Conservation (phyloP, 2,888 invertebrate species). For the Sphaerophoria taeniata region DNA sequence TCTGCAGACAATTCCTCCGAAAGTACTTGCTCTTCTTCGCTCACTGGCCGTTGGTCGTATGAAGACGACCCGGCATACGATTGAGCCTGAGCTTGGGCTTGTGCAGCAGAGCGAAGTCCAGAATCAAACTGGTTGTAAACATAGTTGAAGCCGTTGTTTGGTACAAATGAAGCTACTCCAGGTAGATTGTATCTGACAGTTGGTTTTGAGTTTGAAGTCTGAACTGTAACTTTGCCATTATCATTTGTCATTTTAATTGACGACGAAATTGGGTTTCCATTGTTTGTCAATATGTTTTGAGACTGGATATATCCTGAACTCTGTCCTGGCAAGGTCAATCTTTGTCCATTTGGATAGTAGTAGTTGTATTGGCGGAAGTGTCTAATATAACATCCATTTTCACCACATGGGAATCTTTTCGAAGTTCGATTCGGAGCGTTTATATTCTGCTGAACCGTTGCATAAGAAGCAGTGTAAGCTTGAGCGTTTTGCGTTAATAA, state of each 20-base stretch:
- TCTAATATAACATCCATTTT: constrained; percentile 27
- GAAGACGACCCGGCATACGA: too few relatives aligned
- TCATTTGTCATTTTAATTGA: neutral
- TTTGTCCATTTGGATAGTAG: constrained; percentile 42
- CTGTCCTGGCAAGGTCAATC: neutral
- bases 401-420: neutral
- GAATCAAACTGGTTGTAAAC: neutral
- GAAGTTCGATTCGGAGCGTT: constrained; percentile 11
- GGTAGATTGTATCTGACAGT: neutral
- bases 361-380: constrained; percentile 57
- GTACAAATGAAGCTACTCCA: neutral
- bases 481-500: neutral
- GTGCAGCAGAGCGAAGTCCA: constrained; percentile 4
- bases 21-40: neutral
- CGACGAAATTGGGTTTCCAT: neutral
- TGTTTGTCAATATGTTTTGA: neutral
- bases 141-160: constrained; percentile 5
- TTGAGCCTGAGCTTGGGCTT: too few relatives aligned
- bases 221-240: neutral
- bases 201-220: neutral
- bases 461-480: neutral
- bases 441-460: neutral
- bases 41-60: neutral
- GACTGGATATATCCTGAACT: neutral
- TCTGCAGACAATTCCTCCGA: neutral